Evolutionary conservation across 2,888 invertebrate species (phyloP).

Genomic region (Megastigmus dorsalis): DNA sequence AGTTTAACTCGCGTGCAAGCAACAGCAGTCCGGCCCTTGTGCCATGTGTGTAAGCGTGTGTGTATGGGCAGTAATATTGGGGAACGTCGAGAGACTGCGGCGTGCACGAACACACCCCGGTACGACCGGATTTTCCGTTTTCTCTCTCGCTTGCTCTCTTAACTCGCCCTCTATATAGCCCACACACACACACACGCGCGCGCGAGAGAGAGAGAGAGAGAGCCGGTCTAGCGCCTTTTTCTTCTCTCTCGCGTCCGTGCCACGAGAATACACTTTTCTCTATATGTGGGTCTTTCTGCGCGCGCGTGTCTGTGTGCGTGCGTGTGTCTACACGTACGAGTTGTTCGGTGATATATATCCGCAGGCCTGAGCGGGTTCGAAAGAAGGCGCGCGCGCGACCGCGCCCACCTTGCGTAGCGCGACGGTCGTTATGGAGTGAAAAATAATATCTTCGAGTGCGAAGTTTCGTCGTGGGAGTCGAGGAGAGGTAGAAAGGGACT

Average conservation of each 20-base stretch:
- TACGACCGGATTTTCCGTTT: constrained; percentile 41
- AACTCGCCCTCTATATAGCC: not conserved
- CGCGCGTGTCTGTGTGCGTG: not conserved
- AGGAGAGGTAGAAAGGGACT: too few species aligned
- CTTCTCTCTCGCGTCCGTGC: not conserved
- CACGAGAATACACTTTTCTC: constrained; percentile 28
- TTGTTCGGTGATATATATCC: constrained; percentile 11
- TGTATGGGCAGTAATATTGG: not conserved
- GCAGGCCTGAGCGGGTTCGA: not conserved
- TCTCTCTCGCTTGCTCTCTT: constrained; percentile 9
- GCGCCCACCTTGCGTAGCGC: constrained; percentile 28
- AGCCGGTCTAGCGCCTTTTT: not conserved
- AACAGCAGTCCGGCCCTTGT: too few species aligned
- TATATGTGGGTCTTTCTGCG: not conserved
- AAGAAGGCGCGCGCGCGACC: constrained; percentile 29
- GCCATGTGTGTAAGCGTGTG: not conserved
- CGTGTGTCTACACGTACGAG: not conserved
- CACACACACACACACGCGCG: not conserved
- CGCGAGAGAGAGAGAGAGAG: too few species aligned
- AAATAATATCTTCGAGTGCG: constrained; percentile 23
- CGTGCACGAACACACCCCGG: not conserved
- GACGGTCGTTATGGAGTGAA: not conserved
- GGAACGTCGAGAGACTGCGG: not conserved
- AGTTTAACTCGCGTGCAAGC: not conserved
- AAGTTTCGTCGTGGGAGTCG: not conserved